Evolutionary conservation across 2,113 vertebrate genomes (phyloP).

Genomic region (Herpetotheres cachinnans): DNA sequence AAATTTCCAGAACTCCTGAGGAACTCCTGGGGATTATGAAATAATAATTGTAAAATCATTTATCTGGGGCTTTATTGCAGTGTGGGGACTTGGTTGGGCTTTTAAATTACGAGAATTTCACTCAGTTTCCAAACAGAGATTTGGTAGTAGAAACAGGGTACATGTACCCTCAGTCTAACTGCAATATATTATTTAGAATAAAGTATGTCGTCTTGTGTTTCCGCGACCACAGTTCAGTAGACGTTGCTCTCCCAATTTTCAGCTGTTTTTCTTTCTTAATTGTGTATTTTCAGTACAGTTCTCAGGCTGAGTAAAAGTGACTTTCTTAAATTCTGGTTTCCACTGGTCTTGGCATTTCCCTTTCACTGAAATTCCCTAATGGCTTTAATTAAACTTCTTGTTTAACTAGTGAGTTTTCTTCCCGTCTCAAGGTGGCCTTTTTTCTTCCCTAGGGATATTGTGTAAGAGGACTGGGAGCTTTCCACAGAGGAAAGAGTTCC

Average conservation of each 20-base stretch:
- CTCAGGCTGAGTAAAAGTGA: neutral
- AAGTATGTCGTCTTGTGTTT: neutral
- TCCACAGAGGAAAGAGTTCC: neutral
- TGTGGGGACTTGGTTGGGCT: neutral
- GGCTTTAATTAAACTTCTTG: neutral
- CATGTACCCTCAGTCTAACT: neutral
- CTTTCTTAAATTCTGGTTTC: neutral
- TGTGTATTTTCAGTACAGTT: neutral
- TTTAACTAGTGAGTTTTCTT: neutral
- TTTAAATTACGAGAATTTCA: neutral
- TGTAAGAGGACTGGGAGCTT: neutral
- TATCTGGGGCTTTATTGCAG: neutral
- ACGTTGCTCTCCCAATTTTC: neutral
- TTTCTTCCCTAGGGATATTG: neutral
- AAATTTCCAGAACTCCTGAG: constrained; percentile 10
- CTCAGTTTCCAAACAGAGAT: neutral
- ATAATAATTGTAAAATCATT: neutral
- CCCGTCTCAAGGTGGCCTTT: neutral
- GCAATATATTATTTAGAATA: neutral
- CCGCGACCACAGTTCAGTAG: neutral
- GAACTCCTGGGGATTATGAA: constrained; percentile 21
- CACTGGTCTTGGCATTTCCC: neutral
- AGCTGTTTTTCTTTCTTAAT: neutral
- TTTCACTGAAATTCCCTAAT: neutral
- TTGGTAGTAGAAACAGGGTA: neutral